Base-by-base conservation (phyloP, 2,797 vertebrate genomes). In the Decapterus maruadsi region DNA sequence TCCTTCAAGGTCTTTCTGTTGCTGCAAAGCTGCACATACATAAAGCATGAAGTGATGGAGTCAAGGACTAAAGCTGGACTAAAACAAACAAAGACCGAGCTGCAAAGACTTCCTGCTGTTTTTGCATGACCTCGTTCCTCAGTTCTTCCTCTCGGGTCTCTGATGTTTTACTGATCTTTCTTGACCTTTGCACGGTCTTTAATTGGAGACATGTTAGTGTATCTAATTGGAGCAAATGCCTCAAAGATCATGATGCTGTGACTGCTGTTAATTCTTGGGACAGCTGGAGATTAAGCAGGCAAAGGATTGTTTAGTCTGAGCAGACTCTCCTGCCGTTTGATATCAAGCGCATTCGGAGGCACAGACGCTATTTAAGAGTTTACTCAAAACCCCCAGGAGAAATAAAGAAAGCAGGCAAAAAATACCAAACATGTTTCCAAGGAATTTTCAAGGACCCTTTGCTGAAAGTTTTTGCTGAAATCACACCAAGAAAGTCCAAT, bases 31-130 rank as follows among this genome's bases (percentile, higher is more conserved):
- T 48, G 26, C 12, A 8, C n/a, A 8, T 73, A 55, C 48, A 46
- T 72, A 16, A 46, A 26, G 29, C 19, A 8, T 46, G 56, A 48
- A 50, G 61, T 62, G 58, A 60, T 29, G 29, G 48, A 63, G 67
- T 69, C 70, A 84, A 11, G 40, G 55, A 42, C 68, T 34, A 34
- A 5, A 7, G 17, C 22, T 10, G 8, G 29, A 76, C 73, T 45
- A 60, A 54, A 55, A 22, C 50, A 78, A 85, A 89, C 79, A 86
- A 40, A 68, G 38, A 31, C 78, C 6, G 6, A 17, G 20, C 61
- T 69, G 48, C 16, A 72, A 67, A 78, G 56, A 58, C 74, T 71
- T 80, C 78, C 67, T 76, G 79, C 63, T 71, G 80, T 68, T 91
- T 89, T 89, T 50, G 81, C 40, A 36, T 36, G 38, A 70, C 34